Evolutionary conservation across 92 coral and sea anemone species (phyloP).

Genomic region (Scolanthus callimorphus): DNA sequence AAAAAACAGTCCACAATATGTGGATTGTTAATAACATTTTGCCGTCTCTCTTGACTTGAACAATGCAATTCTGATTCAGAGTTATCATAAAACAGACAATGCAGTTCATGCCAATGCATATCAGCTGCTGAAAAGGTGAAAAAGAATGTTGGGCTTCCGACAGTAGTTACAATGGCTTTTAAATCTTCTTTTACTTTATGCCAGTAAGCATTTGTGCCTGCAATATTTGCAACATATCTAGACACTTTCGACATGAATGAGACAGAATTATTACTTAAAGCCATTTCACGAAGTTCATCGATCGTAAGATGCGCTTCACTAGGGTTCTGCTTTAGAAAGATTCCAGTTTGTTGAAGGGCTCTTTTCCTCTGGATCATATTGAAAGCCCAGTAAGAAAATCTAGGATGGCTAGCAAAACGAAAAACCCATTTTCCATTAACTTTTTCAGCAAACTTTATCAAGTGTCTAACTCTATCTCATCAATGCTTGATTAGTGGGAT

Average conservation of each 20-base stretch:
- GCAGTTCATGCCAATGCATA: slow-evolving; percentile 72
- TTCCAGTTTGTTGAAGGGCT: slow-evolving; percentile 47
- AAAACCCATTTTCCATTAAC: slow-evolving; percentile 41
- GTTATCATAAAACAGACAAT: too few species aligned
- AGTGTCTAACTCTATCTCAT: slow-evolving; percentile 30
- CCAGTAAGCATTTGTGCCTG: slow-evolving; percentile 68
- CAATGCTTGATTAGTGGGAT: slow-evolving; percentile 37
- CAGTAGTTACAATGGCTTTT: slow-evolving; percentile 51
- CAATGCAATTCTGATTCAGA: slow-evolving; percentile 13
- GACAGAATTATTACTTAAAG: slow-evolving; percentile 36
- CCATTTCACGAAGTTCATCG: slow-evolving; percentile 63
- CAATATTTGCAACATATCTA: slow-evolving; percentile 67
- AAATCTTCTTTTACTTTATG: slow-evolving; percentile 49
- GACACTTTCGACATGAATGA: slow-evolving; percentile 60
- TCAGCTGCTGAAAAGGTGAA: slow-evolving; percentile 77
- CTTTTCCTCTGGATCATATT: slow-evolving; percentile 61
- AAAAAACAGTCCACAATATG: slow-evolving; percentile 79
- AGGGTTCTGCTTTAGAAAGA: slow-evolving; percentile 49
- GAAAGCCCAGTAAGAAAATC: slow-evolving; percentile 72
- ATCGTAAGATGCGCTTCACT: slow-evolving; percentile 30
- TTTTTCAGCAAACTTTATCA: slow-evolving; percentile 49
- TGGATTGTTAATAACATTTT: slow-evolving; percentile 61
- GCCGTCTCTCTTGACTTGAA: slow-evolving; percentile 51
- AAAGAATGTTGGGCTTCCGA: slow-evolving; percentile 65
- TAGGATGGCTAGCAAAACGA: slow-evolving; percentile 57